A percentile compares a stretch with the other conserved stretches of the same genome.
These are phyloP conservation scores for Simalia tracyae DNA, from an alignment of 2,797 vertebrate species.

Conservation along the genomic window DNA sequence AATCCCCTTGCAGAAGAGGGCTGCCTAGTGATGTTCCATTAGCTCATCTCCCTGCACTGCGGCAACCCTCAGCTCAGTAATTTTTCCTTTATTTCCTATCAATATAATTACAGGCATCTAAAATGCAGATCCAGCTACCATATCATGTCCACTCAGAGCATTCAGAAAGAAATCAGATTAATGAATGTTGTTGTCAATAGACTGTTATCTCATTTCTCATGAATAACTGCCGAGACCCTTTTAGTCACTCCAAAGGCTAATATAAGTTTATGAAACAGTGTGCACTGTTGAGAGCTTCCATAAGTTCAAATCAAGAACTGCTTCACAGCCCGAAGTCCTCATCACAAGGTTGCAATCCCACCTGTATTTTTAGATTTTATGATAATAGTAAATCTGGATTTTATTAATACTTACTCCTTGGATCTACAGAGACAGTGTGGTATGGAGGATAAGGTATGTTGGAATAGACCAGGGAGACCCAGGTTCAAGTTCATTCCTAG, in stretches of 20 bases:
- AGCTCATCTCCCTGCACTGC: slow-evolving; percentile 61
- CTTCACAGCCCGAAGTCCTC: neutral
- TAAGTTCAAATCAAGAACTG: neutral
- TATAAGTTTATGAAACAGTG: neutral
- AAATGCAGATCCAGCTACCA: slow-evolving; percentile 5
- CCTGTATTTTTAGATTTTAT: neutral
- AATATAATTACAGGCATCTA: slow-evolving; percentile 21
- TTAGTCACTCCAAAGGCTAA: neutral
- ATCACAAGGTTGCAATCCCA: neutral
- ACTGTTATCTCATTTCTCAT: neutral
- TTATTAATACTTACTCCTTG: neutral
- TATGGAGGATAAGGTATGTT: neutral
- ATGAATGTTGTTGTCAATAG: slow-evolving; percentile 11
- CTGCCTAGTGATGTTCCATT: slow-evolving; percentile 54
- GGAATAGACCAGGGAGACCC: neutral
- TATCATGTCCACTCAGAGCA: neutral
- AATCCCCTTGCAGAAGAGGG: slow-evolving; percentile 59
- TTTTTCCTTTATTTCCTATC: slow-evolving; percentile 32
- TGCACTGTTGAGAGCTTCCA: neutral
- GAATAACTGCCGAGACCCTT: neutral
- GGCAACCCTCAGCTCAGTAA: slow-evolving; percentile 41
- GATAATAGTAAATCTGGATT: neutral
- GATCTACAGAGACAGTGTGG: neutral
- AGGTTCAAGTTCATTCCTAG: neutral
- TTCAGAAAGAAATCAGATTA: slow-evolving; percentile 11